Conservation (phyloP, 1,140 invertebrate species). For the Bombus picipes region DNA sequence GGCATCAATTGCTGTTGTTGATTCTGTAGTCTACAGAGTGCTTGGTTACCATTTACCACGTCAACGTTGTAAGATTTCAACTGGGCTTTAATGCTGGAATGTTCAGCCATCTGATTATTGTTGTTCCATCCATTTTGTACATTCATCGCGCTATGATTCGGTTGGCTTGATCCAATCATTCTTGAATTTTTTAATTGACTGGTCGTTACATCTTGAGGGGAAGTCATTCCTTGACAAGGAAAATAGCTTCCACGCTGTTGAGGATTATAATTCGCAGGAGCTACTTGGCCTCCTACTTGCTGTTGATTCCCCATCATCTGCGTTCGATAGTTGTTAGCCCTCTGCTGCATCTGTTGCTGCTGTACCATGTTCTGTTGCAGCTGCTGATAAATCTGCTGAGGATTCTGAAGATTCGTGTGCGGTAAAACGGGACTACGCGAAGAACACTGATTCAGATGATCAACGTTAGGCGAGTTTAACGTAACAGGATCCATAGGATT, state of each 20-base stretch:
- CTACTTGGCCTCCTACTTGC: neutral
- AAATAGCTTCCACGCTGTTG: neutral
- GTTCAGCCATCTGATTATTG: neutral
- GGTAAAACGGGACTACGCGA: neutral
- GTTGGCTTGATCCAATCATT: neutral
- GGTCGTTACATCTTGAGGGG: constrained; percentile 47
- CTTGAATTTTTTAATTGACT: constrained; percentile 38
- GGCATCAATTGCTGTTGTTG: constrained; percentile 5
- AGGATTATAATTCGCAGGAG: neutral
- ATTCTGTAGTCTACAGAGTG: neutral
- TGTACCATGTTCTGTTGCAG: constrained; percentile 36
- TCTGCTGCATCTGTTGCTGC: constrained; percentile 45
- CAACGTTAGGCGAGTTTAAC: neutral
- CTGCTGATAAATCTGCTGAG: constrained; percentile 45
- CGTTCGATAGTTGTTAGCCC: constrained; percentile 3
- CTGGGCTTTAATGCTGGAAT: neutral
- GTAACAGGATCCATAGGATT: neutral
- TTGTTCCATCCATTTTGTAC: neutral
- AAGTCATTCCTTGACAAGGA: constrained; percentile 47
- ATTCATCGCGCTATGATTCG: constrained; percentile 12
- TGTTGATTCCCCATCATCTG: constrained; percentile 19
- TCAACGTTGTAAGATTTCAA: constrained; percentile 1
- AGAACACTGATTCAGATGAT: neutral
- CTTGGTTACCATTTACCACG: neutral
- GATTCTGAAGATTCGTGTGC: neutral